phyloP scores from a whole-genome alignment of 2,113 vertebrate species.

The Erinaceus europaeus region DNA sequence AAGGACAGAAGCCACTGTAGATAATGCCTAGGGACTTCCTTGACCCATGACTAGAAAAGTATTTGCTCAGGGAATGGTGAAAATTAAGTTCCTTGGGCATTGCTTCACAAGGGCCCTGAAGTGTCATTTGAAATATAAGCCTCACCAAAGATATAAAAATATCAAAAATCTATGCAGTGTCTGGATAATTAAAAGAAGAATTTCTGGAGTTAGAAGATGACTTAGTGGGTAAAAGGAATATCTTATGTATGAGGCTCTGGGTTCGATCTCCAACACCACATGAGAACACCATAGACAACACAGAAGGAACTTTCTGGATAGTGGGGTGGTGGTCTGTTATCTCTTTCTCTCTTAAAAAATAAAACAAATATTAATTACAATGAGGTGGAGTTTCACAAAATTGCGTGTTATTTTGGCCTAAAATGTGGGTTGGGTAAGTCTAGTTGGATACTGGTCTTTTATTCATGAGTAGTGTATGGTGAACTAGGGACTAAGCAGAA shows the following conservation, averaged over 20 bases:
- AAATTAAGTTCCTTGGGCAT: background rate
- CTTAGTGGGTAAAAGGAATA: too few relatives aligned
- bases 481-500: background rate
- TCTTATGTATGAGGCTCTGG: too few relatives aligned
- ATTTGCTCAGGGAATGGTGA: background rate
- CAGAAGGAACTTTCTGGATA: too few relatives aligned
- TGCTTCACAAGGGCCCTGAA: background rate
- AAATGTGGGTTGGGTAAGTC: background rate
- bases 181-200: background rate
- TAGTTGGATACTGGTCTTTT: background rate
- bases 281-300: too few relatives aligned
- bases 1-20: background rate
- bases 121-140: background rate
- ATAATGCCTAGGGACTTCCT: background rate
- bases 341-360: too few relatives aligned
- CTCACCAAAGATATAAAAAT: background rate
- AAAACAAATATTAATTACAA: background rate
- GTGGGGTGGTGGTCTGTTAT: too few relatives aligned
- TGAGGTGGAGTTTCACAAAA: background rate
- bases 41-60: background rate
- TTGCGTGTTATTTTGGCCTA: background rate
- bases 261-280: too few relatives aligned
- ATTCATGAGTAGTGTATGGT: background rate
- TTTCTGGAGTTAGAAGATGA: too few relatives aligned
- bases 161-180: background rate